phyloP scores from a whole-genome alignment of 2,888 invertebrate species.

The Schrankia costaestrigalis region DNA sequence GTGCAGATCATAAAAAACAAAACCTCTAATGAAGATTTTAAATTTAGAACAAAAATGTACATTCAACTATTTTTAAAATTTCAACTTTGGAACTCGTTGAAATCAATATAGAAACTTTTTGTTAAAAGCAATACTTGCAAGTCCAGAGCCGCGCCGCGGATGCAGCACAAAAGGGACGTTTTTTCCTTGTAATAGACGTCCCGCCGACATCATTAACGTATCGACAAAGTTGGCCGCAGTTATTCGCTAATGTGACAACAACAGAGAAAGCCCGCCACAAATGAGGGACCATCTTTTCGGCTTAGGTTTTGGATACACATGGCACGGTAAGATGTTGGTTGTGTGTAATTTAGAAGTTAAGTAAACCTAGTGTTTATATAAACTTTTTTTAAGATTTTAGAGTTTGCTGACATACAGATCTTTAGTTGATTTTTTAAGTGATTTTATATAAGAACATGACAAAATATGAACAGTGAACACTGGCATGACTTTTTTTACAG shows the following conservation, averaged over 20 bases:
- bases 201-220: conserved; percentile 77
- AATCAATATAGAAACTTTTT: too few relatives aligned
- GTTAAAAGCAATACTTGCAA: conserved; percentile 5
- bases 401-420: too few relatives aligned
- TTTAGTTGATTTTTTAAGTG: too few relatives aligned
- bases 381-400: background rate
- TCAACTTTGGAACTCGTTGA: too few relatives aligned
- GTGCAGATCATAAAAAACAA: too few relatives aligned
- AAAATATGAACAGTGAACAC: background rate
- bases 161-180: conserved; percentile 59
- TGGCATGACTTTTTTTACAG: too few relatives aligned
- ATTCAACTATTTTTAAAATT: too few relatives aligned
- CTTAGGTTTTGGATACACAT: conserved; percentile 48
- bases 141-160: conserved; percentile 13
- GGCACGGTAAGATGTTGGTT: background rate
- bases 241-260: conserved; percentile 81
- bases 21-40: too few relatives aligned
- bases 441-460: background rate
- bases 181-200: conserved; percentile 69
- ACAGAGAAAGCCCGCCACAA: conserved; percentile 76
- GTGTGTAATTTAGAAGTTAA: background rate
- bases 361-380: background rate
- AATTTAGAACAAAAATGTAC: too few relatives aligned
- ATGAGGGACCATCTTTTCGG: conserved; percentile 73
- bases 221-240: conserved; percentile 68